Evolutionary conservation across 2,888 invertebrate species (phyloP).

Genomic region (Acleris emargana): DNA sequence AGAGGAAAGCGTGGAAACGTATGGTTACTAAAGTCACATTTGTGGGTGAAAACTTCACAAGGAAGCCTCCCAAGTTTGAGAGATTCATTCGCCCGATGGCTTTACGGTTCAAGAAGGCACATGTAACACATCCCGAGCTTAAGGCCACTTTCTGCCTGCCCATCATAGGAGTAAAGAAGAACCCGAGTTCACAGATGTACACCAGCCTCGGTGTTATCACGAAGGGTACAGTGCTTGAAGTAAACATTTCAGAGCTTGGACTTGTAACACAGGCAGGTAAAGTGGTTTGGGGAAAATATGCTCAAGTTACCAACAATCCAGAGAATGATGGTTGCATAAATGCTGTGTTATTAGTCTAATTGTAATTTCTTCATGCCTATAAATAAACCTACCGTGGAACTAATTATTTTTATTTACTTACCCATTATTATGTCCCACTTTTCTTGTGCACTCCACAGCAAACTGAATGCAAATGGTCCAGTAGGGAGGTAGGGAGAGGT

Average conservation of each 20-base stretch:
- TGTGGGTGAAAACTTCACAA: slow-evolving; percentile 98
- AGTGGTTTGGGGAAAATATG: slow-evolving; percentile 99
- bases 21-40: slow-evolving; percentile 99
- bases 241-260: slow-evolving; percentile 99
- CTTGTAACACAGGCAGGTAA: slow-evolving; percentile 99
- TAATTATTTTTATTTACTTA: slow-evolving; percentile 38
- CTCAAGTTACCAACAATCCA: slow-evolving; percentile 99
- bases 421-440: slow-evolving; percentile 22
- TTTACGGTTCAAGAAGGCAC: slow-evolving; percentile 97
- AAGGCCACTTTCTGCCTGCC: slow-evolving; percentile 99
- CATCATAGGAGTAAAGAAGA: slow-evolving; percentile 99
- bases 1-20: slow-evolving; percentile 98
- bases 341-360: slow-evolving; percentile 96
- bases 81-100: slow-evolving; percentile 99
- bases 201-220: slow-evolving; percentile 99
- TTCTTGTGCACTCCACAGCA: slow-evolving; percentile 12
- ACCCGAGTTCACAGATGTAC: slow-evolving; percentile 98
- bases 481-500: background rate
- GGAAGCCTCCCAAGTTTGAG: slow-evolving; percentile 99
- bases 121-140: slow-evolving; percentile 99
- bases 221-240: slow-evolving; percentile 98
- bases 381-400: slow-evolving; percentile 45
- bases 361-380: slow-evolving; percentile 33
- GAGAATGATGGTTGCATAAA: slow-evolving; percentile 99
- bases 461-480: slow-evolving; percentile 10